phyloP scores from a whole-genome alignment of 2,797 vertebrate species.

The Malurus splendens region DNA sequence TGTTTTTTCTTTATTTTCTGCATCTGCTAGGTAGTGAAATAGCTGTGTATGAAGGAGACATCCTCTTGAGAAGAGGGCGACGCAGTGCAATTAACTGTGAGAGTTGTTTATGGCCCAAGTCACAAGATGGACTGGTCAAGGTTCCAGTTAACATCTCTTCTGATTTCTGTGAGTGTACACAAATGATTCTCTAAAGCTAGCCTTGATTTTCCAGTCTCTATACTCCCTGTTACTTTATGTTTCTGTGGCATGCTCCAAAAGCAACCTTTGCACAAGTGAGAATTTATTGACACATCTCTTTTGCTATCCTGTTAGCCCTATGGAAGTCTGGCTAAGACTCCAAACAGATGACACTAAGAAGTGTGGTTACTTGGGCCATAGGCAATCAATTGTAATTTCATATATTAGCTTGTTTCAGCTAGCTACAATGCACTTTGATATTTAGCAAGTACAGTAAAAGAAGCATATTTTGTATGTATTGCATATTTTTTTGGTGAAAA shows the following conservation, averaged over 20 bases:
- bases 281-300: neutral
- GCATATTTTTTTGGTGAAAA: neutral
- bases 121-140: constrained; percentile 53
- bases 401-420: neutral
- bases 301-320: neutral
- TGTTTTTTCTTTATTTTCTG: neutral
- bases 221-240: neutral
- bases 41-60: constrained; percentile 47
- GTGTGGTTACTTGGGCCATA: neutral
- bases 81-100: constrained; percentile 62
- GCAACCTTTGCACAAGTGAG: neutral
- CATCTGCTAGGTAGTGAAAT: constrained; percentile 12
- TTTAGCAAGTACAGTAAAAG: neutral
- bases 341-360: neutral
- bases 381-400: neutral
- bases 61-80: constrained; percentile 39
- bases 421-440: neutral
- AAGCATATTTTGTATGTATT: neutral
- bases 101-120: constrained; percentile 62
- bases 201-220: neutral
- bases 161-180: constrained; percentile 56
- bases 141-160: constrained; percentile 63
- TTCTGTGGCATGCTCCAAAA: neutral
- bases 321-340: neutral
- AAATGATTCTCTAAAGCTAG: neutral